Base-by-base conservation (phyloP, 2,113 vertebrate genomes). In the Phylloscopus trochilus region DNA sequence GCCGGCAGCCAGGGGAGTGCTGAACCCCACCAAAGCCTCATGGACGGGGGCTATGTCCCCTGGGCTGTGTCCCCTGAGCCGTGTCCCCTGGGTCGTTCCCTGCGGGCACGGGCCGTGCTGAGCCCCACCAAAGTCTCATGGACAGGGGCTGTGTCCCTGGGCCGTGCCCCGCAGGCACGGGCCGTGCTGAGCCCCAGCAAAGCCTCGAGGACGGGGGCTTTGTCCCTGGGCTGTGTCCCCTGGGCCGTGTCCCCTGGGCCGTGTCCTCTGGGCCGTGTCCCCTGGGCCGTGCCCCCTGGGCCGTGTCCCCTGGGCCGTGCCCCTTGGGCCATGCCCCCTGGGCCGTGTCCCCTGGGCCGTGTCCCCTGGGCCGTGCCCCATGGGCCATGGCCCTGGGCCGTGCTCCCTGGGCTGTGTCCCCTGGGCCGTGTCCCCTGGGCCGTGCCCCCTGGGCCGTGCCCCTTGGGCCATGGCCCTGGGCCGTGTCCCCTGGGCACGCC, bases 401-500 rank as follows among this genome's bases (percentile, higher is more conserved):
- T n/a, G n/a, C n/a, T 15, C 56, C 43, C 11, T 3, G 59, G 51
- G 55, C 60, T 14, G 6, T 6, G 15, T 13, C 22, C 60, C 30
- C 53, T 22, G 27, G 37, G 43, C 28, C 15, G 9, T 35, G 28
- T 41, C 12, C 41, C 43, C 37, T 6, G 33, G 62, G 23, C 59
- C 0, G 26, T 12, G 62, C 9, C 37, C 33, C 58, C 41, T 12
- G 43, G 41, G 41, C 41, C 41, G 14, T 41, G 41, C 13, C 35
- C 1, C 51, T 10, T 17, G 43, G 41, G 63, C 64, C 15, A n/a
- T n/a, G n/a, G n/a, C n/a, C 51, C 37, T 17, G 43, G 41, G 63
- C 64, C 15, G 4, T 17, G 43, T 13, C 47, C 6, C 17, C 22
- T 3, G 0, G 51, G 49, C 86, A 23, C 0, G 0, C 41, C 41